These are phyloP conservation scores for Hestina assimilis DNA, from an alignment of 1,140 invertebrate species.

Conservation along the genomic window DNA sequence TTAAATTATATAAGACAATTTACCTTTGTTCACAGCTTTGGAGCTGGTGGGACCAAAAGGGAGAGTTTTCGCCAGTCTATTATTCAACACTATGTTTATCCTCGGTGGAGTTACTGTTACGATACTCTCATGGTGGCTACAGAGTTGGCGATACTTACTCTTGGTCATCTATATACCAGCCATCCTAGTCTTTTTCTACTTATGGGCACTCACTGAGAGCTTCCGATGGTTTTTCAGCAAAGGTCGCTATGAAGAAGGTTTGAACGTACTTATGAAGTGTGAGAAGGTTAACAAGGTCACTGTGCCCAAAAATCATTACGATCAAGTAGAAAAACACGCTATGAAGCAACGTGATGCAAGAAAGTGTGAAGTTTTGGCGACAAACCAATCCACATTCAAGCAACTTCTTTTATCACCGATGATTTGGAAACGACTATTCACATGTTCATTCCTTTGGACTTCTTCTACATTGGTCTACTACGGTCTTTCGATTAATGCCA, in stretches of 20 bases:
- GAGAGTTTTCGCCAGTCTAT: constrained; percentile 84
- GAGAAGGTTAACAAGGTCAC: constrained; percentile 83
- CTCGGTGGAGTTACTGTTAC: constrained; percentile 85
- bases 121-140: constrained; percentile 82
- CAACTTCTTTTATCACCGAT: constrained; percentile 79
- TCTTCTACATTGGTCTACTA: constrained; percentile 88
- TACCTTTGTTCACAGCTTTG: constrained; percentile 63
- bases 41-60: constrained; percentile 87
- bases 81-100: constrained; percentile 86
- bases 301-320: constrained; percentile 77
- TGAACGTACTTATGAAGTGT: constrained; percentile 80
- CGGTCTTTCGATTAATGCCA: constrained; percentile 86
- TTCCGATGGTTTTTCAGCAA: constrained; percentile 88
- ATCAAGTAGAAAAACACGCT: constrained; percentile 67
- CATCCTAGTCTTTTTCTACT: constrained; percentile 81
- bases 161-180: constrained; percentile 84
- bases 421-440: constrained; percentile 82
- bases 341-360: constrained; percentile 61
- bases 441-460: constrained; percentile 85
- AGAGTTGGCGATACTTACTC: constrained; percentile 85
- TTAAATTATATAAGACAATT: constrained; percentile 2
- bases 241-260: constrained; percentile 83
- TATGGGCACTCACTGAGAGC: constrained; percentile 82
- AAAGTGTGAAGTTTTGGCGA: constrained; percentile 49
- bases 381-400: constrained; percentile 72